Evolutionary conservation across 2,888 invertebrate genomes (phyloP).

Genomic region (Caenorhabditis wallacei): DNA sequence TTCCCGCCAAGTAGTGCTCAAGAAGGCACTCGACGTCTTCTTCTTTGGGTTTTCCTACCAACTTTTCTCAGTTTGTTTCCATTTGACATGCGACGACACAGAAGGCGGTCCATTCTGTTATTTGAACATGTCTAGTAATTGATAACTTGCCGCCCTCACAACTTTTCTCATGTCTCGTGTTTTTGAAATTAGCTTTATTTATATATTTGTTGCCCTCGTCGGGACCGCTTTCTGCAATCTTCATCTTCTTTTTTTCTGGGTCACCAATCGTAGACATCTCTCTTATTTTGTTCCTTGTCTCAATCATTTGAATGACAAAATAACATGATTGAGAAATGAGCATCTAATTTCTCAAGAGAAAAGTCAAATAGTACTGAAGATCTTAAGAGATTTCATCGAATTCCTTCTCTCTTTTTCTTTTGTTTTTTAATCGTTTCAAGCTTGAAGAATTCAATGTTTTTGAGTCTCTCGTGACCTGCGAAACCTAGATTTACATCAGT

Average conservation of each 20-base stretch:
- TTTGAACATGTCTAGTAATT: slow-evolving; percentile 35
- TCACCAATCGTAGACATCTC: background rate
- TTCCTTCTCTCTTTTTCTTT: background rate
- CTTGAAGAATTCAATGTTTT: slow-evolving; percentile 18
- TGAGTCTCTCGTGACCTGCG: slow-evolving; percentile 47
- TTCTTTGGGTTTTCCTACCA: slow-evolving; percentile 11
- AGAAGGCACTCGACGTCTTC: slow-evolving; percentile 32
- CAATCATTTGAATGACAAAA: slow-evolving; percentile 4
- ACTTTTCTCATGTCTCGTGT: slow-evolving; percentile 27
- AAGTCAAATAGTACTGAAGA: slow-evolving; percentile 34
- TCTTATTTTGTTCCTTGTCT: background rate
- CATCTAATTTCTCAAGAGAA: slow-evolving; percentile 10
- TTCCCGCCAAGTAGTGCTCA: slow-evolving; percentile 46
- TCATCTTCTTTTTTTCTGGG: background rate
- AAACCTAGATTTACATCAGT: slow-evolving; percentile 49
- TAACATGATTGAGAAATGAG: slow-evolving; percentile 31
- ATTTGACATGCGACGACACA: slow-evolving; percentile 23
- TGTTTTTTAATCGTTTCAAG: slow-evolving; percentile 22
- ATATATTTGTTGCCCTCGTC: slow-evolving; percentile 16
- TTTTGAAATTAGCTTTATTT: slow-evolving; percentile 44
- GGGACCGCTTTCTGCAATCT: slow-evolving; percentile 40
- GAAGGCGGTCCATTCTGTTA: background rate
- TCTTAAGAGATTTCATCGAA: slow-evolving; percentile 38
- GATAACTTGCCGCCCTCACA: slow-evolving; percentile 12
- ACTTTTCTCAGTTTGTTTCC: slow-evolving; percentile 23